These are phyloP conservation scores for Ormyrus pomaceus DNA, from an alignment of 2,888 invertebrate genomes.

Conservation along the genomic window DNA sequence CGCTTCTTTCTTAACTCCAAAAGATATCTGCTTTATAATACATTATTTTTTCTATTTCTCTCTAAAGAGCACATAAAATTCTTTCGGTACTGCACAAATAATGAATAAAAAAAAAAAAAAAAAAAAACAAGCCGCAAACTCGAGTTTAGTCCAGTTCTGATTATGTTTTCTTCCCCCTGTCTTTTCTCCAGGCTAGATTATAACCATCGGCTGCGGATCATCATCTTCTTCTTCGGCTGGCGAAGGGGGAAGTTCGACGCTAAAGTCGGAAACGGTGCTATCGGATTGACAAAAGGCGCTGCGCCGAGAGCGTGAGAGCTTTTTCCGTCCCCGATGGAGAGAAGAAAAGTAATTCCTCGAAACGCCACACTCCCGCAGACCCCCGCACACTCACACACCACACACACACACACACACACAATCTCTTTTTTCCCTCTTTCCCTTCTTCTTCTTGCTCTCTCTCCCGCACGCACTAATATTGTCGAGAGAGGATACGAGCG, in stretches of 20 bases:
- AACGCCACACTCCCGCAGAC: not conserved
- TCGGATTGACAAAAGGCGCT: slow-evolving; percentile 51
- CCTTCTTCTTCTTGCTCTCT: slow-evolving; percentile 44
- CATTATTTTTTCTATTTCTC: too few relatives aligned
- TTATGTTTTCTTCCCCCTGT: slow-evolving; percentile 44
- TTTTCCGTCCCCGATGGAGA: slow-evolving; percentile 26
- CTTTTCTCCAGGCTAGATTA: slow-evolving; percentile 34
- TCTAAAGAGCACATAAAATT: slow-evolving; percentile 3
- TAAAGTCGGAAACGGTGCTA: slow-evolving; percentile 28
- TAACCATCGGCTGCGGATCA: slow-evolving; percentile 36
- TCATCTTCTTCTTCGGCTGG: slow-evolving; percentile 22
- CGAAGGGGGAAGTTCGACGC: slow-evolving; percentile 25
- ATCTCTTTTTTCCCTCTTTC: not conserved
- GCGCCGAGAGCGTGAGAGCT: slow-evolving; percentile 28
- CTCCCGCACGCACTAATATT: not conserved
- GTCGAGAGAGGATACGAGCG: slow-evolving; percentile 18
- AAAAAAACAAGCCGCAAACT: slow-evolving; percentile 8
- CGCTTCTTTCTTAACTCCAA: too few relatives aligned
- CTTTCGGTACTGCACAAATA: not conserved
- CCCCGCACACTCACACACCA: too few relatives aligned
- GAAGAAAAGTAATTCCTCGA: slow-evolving; percentile 45
- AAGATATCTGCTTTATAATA: too few relatives aligned
- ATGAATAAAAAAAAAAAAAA: not conserved
- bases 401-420: too few relatives aligned
- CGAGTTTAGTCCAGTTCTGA: slow-evolving; percentile 22